A percentile compares a stretch with the other conserved stretches of the same genome.
Evolutionary conservation across 2,888 invertebrate species (phyloP).

Genomic region (Stenoptilia bipunctidactyla): DNA sequence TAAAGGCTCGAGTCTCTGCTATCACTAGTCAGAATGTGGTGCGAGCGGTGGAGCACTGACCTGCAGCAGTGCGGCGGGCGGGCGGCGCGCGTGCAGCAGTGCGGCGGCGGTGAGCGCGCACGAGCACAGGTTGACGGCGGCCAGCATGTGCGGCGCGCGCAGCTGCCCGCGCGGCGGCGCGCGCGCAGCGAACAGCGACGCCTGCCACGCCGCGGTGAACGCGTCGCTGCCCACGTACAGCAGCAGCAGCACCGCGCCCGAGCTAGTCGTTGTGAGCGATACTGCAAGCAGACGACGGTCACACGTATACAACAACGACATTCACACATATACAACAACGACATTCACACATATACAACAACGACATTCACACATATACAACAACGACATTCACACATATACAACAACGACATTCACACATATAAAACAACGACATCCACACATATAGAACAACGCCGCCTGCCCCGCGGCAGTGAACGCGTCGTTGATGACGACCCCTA

Average conservation of each 20-base stretch:
- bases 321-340: no score
- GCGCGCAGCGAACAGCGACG: constrained; percentile 85
- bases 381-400: no score
- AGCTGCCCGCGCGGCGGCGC: constrained; percentile 27
- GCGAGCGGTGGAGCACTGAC: constrained; percentile 12
- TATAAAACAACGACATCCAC: no score
- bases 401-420: no score
- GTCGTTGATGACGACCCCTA: constrained; percentile 11
- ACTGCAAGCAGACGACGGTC: constrained; percentile 35
- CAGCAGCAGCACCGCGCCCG: constrained; percentile 86
- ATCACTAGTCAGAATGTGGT: no score
- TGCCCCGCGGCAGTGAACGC: no score
- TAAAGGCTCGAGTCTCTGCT: no score
- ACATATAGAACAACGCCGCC: no score
- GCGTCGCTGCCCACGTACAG: constrained; percentile 96
- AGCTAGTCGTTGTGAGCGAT: constrained; percentile 80
- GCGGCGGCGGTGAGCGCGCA: constrained; percentile 89
- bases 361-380: no score
- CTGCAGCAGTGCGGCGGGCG: constrained; percentile 27
- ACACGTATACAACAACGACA: no score
- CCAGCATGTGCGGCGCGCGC: constrained; percentile 19
- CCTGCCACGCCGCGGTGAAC: constrained; percentile 99
- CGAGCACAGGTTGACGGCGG: constrained; percentile 95
- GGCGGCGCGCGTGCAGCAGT: constrained; percentile 83
- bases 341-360: no score